Percentiles rank a stretch among this genome's conserved stretches.
Conservation (phyloP, 2,113 vertebrate species). For the Sminthopsis crassicaudata region DNA sequence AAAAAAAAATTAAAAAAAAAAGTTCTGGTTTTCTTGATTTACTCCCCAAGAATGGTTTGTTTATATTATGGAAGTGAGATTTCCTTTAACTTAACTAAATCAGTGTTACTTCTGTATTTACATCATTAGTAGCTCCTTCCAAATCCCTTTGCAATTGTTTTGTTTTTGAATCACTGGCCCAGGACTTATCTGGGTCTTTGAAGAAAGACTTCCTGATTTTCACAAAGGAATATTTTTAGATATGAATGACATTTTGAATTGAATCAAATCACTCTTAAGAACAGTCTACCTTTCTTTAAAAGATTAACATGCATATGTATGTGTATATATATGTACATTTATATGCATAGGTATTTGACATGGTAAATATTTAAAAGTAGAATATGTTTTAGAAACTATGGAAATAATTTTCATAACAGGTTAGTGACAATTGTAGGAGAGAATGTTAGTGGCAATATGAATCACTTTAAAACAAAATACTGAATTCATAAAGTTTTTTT, state of each 20-base stretch:
- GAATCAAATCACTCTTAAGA: not conserved
- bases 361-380: not conserved
- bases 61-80: not conserved
- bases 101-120: not conserved
- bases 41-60: not conserved
- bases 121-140: not conserved
- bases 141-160: not conserved
- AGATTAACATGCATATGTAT: not conserved
- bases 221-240: not conserved
- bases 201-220: not conserved
- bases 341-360: not conserved
- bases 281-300: not conserved
- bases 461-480: conserved; percentile 12
- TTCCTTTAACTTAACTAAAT: not conserved
- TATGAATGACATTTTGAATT: not conserved
- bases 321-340: not conserved
- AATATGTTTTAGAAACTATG: not conserved
- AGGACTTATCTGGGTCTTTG: not conserved
- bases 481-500: not conserved
- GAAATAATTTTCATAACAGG: not conserved
- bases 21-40: not conserved
- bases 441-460: not conserved
- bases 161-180: not conserved
- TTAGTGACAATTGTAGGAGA: not conserved
- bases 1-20: not conserved